Percentiles rank a stretch among this genome's conserved stretches.
phyloP scores from a whole-genome alignment of 2,113 vertebrate species.

The Chiloscyllium plagiosum region DNA sequence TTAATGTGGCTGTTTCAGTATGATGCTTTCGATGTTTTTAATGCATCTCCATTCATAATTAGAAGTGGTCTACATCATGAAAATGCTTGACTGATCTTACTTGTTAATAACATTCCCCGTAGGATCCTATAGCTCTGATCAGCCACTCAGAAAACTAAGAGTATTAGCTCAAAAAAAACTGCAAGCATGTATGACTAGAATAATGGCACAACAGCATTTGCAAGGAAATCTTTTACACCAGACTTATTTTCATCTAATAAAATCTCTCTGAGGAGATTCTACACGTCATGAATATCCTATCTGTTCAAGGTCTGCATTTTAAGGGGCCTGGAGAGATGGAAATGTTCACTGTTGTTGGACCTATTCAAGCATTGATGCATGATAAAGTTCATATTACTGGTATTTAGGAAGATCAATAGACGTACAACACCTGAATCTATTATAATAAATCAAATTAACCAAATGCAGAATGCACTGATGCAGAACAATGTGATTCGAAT shows the following conservation, averaged over 20 bases:
- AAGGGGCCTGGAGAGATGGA: conserved; percentile 43
- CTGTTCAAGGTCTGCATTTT: conserved; percentile 46
- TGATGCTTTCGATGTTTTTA: conserved; percentile 45
- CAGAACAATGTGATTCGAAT: not conserved
- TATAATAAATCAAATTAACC: conserved; percentile 36
- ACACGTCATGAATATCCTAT: conserved; percentile 55
- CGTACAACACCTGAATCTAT: conserved; percentile 27
- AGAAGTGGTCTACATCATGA: conserved; percentile 52
- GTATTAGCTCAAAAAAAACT: conserved; percentile 60
- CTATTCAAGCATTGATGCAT: conserved; percentile 14
- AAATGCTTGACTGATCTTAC: conserved; percentile 59
- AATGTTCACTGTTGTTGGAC: conserved; percentile 42
- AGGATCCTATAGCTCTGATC: conserved; percentile 57
- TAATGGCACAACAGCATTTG: conserved; percentile 61
- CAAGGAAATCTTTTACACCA: conserved; percentile 61
- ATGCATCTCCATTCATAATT: conserved; percentile 56
- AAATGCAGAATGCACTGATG: conserved; percentile 23
- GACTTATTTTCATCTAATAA: conserved; percentile 66
- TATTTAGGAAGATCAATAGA: conserved; percentile 35
- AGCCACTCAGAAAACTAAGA: conserved; percentile 52
- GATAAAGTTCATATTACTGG: conserved; percentile 33
- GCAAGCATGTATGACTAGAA: conserved; percentile 49
- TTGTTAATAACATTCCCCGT: conserved; percentile 57
- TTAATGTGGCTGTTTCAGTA: not conserved
- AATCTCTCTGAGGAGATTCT: conserved; percentile 49